Evolutionary conservation across 2,888 invertebrate genomes (phyloP), one percentile per base, ranked within the genome.

Genomic region (Acronicta psi): DNA sequence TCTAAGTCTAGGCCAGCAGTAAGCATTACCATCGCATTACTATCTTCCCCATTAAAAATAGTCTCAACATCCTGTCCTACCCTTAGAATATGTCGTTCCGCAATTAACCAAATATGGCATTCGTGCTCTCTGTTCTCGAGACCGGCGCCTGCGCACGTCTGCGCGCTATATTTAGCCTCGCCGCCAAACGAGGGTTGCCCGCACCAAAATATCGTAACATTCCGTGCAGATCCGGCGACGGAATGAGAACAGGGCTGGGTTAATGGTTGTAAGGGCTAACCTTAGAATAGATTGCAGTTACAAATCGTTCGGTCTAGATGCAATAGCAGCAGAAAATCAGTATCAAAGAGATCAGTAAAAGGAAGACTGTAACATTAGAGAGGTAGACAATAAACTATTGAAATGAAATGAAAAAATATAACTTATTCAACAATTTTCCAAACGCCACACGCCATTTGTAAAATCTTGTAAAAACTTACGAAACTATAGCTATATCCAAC

Each of bases 61-160:
- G 1, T 25, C 10, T 16, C 11, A 14, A 49, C 60, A 59, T 59
- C 60, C 68, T 67, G 47, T 47, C 31, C 17, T 16, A 53, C 25
- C 61, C 50, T 72, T 54, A 51, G 52, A 43, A 56, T 40, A 68
- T 53, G 73, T 46, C 61, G 61, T 53, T n/a, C 46, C 31, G 31
- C 61, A 69, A 63, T 71, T 59, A 64, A 58, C 76, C 76, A 63
- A 72, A 78, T 75, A 76, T 75, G 75, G 75, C 51, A 73, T 56
- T 70, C 44, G 37, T 54, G 43, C 14, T 46, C 47, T 69, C 63
- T 54, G 59, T 73, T 73, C 58, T 73, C 53, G 59, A 62, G 43
- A 59, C 38, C 52, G 59, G 64, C 75, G 69, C 65, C 61, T 47
- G 62, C 66, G 62, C 73, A 65, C 61, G 73, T 64, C 66, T 59